These are phyloP conservation scores for Eurytoma adleriae DNA, from an alignment of 2,888 invertebrate genomes.

Conservation along the genomic window DNA sequence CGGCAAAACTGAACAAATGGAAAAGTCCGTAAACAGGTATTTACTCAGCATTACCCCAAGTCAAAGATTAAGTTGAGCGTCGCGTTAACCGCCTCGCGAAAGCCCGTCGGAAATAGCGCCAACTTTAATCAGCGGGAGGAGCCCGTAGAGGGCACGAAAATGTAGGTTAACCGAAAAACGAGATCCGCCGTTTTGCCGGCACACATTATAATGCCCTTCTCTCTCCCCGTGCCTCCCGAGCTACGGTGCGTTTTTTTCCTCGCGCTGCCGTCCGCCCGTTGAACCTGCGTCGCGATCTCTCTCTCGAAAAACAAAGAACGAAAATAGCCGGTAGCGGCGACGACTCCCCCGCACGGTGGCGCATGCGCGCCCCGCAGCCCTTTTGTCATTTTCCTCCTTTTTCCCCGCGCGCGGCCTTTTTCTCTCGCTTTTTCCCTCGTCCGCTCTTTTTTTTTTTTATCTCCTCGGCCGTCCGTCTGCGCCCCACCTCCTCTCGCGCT, in stretches of 20 bases:
- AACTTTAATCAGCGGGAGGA: too few relatives aligned
- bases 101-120: too few relatives aligned
- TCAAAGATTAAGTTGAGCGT: too few relatives aligned
- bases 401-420: conserved; percentile 17
- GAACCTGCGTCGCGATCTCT: background rate
- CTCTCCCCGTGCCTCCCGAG: background rate
- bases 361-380: conserved; percentile 1
- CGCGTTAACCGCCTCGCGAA: too few relatives aligned
- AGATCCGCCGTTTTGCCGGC: too few relatives aligned
- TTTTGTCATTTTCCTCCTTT: conserved; percentile 42
- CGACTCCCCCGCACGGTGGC: background rate
- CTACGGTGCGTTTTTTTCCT: background rate
- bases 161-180: too few relatives aligned
- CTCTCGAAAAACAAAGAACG: conserved; percentile 20
- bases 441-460: background rate
- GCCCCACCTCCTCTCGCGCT: background rate
- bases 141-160: too few relatives aligned
- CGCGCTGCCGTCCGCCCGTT: background rate
- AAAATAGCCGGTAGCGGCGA: background rate
- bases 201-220: background rate
- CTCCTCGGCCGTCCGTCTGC: conserved; percentile 17
- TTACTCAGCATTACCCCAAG: too few relatives aligned
- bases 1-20: too few relatives aligned
- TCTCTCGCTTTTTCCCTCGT: conserved; percentile 41
- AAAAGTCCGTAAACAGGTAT: too few relatives aligned